Percentiles rank a stretch among this genome's conserved stretches.
These are phyloP conservation scores for Meriones unguiculatus DNA, from an alignment of 2,113 vertebrate species.

Conservation along the genomic window DNA sequence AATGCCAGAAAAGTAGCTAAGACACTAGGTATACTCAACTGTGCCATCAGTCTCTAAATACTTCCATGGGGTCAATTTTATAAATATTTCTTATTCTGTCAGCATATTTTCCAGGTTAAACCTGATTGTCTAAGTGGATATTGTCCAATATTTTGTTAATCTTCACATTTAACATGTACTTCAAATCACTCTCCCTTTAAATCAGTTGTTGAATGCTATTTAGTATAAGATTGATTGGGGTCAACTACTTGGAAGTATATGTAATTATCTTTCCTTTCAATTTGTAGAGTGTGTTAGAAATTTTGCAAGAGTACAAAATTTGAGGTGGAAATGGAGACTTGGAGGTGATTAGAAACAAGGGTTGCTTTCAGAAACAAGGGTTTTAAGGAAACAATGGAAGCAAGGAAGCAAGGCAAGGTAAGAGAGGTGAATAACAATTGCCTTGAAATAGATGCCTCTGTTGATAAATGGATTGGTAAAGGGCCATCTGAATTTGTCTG, in stretches of 20 bases:
- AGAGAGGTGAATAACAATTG: background rate
- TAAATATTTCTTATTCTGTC: background rate
- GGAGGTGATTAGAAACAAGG: accelerated
- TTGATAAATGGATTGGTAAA: background rate
- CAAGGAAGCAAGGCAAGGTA: background rate
- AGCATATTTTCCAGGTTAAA: background rate
- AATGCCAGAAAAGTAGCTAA: background rate
- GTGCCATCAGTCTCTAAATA: background rate
- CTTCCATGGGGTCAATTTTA: background rate
- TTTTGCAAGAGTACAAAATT: background rate
- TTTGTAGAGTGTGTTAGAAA: background rate
- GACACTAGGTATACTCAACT: background rate
- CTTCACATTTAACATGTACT: background rate
- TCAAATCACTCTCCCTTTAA: background rate
- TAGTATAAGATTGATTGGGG: slow-evolving; percentile 1
- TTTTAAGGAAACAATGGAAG: background rate
- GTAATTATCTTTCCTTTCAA: slow-evolving; percentile 17
- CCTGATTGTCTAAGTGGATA: background rate
- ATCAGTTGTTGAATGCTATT: background rate
- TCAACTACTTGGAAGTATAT: background rate
- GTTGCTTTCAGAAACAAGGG: background rate
- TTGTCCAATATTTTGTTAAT: background rate
- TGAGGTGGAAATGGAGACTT: background rate
- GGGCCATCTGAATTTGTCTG: background rate
- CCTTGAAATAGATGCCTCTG: background rate